phyloP scores from a whole-genome alignment of 2,113 vertebrate species.

The Corythaeola cristata region DNA sequence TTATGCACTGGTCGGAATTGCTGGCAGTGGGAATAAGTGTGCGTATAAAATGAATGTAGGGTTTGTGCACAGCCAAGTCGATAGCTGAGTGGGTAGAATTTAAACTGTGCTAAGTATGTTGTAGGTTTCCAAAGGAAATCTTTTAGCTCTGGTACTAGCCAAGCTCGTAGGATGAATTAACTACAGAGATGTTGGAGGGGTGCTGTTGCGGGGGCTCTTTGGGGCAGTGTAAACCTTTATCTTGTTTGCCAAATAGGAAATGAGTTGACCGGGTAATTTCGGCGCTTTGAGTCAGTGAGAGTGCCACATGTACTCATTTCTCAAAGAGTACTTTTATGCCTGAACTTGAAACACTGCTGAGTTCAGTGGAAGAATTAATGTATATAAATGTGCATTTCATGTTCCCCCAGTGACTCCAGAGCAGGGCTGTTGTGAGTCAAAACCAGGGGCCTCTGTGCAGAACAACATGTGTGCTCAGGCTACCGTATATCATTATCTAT shows the following conservation, averaged over 20 bases:
- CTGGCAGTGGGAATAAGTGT: neutral
- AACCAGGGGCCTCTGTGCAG: neutral
- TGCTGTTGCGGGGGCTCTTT: neutral
- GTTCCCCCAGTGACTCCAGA: neutral
- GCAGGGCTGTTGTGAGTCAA: neutral
- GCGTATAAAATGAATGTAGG: neutral
- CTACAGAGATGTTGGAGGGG: neutral
- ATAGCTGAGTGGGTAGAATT: neutral
- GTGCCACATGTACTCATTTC: neutral
- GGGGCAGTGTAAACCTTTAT: neutral
- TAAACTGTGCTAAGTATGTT: neutral
- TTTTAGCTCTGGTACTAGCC: neutral
- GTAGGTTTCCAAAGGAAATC: neutral
- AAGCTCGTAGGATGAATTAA: neutral
- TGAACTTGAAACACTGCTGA: neutral
- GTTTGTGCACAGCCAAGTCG: neutral
- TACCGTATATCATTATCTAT: fast-evolving
- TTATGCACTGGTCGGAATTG: neutral
- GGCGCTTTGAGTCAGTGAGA: neutral
- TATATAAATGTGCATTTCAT: neutral
- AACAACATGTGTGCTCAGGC: neutral
- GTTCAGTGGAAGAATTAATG: neutral
- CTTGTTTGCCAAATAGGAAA: neutral
- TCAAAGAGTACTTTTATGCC: neutral
- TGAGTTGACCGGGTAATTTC: neutral